phyloP scores from a whole-genome alignment of 2,113 vertebrate species.

The Uria lomvia region DNA sequence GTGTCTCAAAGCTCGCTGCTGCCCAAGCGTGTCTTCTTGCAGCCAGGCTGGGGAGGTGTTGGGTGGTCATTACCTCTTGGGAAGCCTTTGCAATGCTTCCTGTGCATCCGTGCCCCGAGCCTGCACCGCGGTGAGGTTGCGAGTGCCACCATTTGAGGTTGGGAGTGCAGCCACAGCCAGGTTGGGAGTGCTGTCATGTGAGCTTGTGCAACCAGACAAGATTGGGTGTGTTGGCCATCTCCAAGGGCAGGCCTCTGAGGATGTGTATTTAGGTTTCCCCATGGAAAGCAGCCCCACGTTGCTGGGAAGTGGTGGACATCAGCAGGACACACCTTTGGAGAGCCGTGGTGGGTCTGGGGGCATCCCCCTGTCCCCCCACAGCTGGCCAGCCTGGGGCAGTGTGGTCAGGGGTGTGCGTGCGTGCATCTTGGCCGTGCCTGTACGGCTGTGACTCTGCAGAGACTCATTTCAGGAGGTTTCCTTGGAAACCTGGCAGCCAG shows the following conservation, averaged over 20 bases:
- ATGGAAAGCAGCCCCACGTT: accelerated
- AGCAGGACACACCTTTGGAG: background rate
- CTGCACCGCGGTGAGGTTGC: background rate
- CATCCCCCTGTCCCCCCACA: background rate
- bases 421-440: accelerated
- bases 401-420: background rate
- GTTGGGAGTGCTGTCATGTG: background rate
- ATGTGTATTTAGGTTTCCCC: background rate
- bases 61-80: background rate
- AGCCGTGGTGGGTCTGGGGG: accelerated
- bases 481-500: background rate
- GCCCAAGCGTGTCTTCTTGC: background rate
- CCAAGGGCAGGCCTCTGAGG: background rate
- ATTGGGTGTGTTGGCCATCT: background rate
- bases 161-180: background rate
- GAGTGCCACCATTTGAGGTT: background rate
- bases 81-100: background rate
- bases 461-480: slow-evolving; percentile 11
- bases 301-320: background rate
- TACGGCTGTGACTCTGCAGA: background rate
- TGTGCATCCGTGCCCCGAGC: background rate
- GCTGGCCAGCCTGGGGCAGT: accelerated
- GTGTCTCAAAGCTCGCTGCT: background rate
- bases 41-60: background rate
- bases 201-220: background rate